Evolutionary conservation across 2,888 invertebrate genomes (phyloP).

Genomic region (Oxytorus armatus): DNA sequence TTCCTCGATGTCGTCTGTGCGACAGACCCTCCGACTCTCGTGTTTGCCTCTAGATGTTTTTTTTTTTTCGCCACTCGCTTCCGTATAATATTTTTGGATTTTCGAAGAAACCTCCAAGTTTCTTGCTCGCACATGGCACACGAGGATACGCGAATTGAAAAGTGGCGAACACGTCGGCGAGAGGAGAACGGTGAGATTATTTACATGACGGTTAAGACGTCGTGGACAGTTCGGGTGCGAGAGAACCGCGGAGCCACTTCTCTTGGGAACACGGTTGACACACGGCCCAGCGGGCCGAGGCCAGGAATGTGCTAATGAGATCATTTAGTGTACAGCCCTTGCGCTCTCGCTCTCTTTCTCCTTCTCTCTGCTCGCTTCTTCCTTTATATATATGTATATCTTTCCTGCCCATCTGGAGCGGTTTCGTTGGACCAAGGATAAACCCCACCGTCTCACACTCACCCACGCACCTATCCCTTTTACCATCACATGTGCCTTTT

Average conservation of each 20-base stretch:
- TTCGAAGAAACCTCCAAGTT: constrained; percentile 26
- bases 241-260: too few relatives aligned
- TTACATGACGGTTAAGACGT: constrained; percentile 78
- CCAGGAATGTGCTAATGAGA: constrained; percentile 84
- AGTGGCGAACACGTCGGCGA: constrained; percentile 11
- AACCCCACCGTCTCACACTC: constrained; percentile 39
- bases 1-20: not conserved
- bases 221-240: constrained; percentile 71
- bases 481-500: constrained; percentile 33
- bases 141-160: constrained; percentile 6
- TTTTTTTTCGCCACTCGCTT: not conserved
- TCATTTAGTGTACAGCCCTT: constrained; percentile 80
- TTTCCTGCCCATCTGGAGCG: constrained; percentile 28
- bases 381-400: constrained; percentile 67
- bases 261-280: constrained; percentile 75
- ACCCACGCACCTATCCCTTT: constrained; percentile 58
- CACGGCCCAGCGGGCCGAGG: constrained; percentile 78
- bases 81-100: constrained; percentile 46
- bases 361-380: constrained; percentile 18
- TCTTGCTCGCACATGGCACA: constrained; percentile 8
- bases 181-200: constrained; percentile 71
- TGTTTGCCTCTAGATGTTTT: not conserved
- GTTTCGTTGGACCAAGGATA: constrained; percentile 25
- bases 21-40: not conserved
- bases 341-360: constrained; percentile 70